Conservation (phyloP, 1,140 invertebrate species). For the Scaptomyza hsui region DNA sequence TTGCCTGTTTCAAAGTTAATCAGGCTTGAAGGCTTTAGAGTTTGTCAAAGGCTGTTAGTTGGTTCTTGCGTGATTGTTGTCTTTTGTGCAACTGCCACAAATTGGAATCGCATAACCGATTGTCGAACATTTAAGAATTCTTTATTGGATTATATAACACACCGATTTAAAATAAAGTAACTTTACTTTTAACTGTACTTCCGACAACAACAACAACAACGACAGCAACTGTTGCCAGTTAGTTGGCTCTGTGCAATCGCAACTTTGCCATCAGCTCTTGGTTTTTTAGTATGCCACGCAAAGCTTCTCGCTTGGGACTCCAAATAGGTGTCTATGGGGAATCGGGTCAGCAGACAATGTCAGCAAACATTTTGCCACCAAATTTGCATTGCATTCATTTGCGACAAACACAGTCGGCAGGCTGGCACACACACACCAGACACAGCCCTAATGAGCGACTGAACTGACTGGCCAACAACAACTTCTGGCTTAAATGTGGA, state of each 20-base stretch:
- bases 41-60: slow-evolving; percentile 41
- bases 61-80: not conserved
- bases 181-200: slow-evolving; percentile 6
- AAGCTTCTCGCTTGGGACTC: not conserved
- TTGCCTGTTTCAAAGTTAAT: slow-evolving; percentile 27
- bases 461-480: slow-evolving; percentile 16
- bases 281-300: slow-evolving; percentile 42
- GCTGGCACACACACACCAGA: not conserved
- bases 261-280: slow-evolving; percentile 17
- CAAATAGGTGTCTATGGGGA: slow-evolving; percentile 58
- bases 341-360: slow-evolving; percentile 76
- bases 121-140: not conserved
- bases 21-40: slow-evolving; percentile 35
- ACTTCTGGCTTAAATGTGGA: slow-evolving; percentile 27
- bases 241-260: slow-evolving; percentile 5
- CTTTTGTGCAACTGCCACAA: slow-evolving; percentile 24
- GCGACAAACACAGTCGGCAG: not conserved
- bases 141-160: slow-evolving; percentile 10
- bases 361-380: slow-evolving; percentile 57
- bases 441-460: slow-evolving; percentile 30
- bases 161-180: slow-evolving; percentile 5
- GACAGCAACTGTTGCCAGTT: slow-evolving; percentile 15
- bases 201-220: slow-evolving; percentile 21
- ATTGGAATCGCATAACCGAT: not conserved
- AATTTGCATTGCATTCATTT: slow-evolving; percentile 61